A percentile compares a stretch with the other conserved stretches of the same genome.
Conservation (phyloP, 2,797 vertebrate species). For the Acropternis orthonyx region DNA sequence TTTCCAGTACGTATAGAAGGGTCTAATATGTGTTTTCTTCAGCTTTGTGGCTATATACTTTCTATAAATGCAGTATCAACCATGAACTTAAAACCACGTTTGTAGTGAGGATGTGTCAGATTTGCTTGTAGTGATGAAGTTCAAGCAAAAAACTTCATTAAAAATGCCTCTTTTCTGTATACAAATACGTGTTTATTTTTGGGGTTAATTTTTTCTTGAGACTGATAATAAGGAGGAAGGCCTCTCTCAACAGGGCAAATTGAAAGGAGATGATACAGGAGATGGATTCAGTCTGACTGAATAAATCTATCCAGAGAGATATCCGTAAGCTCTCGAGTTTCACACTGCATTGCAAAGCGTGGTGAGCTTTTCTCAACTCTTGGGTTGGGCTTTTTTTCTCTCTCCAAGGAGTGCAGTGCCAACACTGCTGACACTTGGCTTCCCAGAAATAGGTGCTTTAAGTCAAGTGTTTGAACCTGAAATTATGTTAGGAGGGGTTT, state of each 20-base stretch:
- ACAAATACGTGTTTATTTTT: neutral
- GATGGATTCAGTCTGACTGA: neutral
- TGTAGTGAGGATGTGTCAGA: neutral
- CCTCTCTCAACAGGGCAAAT: neutral
- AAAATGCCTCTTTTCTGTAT: neutral
- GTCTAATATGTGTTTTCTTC: neutral
- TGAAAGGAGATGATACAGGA: neutral
- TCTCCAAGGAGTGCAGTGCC: neutral
- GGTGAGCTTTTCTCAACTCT: neutral
- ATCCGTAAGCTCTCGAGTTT: neutral
- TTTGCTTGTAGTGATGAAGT: neutral
- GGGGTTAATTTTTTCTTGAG: neutral
- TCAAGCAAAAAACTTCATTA: neutral
- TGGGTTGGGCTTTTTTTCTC: accelerated
- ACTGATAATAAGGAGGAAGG: neutral
- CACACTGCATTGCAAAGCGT: neutral
- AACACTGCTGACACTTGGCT: neutral
- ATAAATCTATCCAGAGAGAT: neutral
- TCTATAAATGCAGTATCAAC: neutral
- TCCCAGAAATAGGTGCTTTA: slow-evolving; percentile 42
- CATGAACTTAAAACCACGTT: neutral
- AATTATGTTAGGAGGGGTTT: neutral
- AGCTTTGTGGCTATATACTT: neutral
- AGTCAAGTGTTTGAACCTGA: slow-evolving; percentile 17
- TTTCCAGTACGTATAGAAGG: neutral